Percentiles rank a stretch among this genome's conserved stretches.
Conservation (phyloP, 2,888 invertebrate genomes). For the Phytoseiulus persimilis region DNA sequence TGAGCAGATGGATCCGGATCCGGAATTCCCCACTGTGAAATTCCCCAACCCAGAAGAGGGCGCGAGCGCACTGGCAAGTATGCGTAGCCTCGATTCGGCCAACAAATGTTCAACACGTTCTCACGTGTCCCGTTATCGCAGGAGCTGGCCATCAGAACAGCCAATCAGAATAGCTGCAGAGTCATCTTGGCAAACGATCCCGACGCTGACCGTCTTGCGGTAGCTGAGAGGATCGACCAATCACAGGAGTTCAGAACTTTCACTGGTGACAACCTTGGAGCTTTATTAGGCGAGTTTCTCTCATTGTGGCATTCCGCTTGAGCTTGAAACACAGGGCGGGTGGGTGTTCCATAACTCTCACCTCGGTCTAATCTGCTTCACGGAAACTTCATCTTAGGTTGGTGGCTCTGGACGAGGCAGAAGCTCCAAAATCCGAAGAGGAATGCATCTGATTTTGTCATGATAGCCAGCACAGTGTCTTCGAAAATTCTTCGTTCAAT, state of each 20-base stretch:
- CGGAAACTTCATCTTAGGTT: neutral
- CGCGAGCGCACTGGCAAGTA: conserved; percentile 60
- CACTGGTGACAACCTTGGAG: conserved; percentile 88
- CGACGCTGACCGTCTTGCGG: conserved; percentile 89
- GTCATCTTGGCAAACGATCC: conserved; percentile 94
- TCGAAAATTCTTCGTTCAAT: conserved; percentile 84
- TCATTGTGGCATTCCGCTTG: conserved; percentile 46
- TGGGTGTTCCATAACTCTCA: too few relatives aligned
- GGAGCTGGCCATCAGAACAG: conserved; percentile 66
- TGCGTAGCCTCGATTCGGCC: neutral
- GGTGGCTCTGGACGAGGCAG: conserved; percentile 15
- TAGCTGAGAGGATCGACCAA: conserved; percentile 72
- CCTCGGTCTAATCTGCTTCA: too few relatives aligned
- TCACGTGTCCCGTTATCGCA: conserved; percentile 46
- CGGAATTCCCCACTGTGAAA: conserved; percentile 90
- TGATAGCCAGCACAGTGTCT: conserved; percentile 89
- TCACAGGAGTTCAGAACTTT: conserved; percentile 70
- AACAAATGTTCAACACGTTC: neutral
- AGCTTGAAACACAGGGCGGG: too few relatives aligned
- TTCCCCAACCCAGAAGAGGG: conserved; percentile 99
- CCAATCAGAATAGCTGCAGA: conserved; percentile 60
- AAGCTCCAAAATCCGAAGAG: neutral
- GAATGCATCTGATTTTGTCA: conserved; percentile 60
- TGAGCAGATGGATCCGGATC: conserved; percentile 74
- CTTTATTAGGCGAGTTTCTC: conserved; percentile 79